phyloP scores from a whole-genome alignment of 2,888 invertebrate species.

The Melinopterus prodromus region DNA sequence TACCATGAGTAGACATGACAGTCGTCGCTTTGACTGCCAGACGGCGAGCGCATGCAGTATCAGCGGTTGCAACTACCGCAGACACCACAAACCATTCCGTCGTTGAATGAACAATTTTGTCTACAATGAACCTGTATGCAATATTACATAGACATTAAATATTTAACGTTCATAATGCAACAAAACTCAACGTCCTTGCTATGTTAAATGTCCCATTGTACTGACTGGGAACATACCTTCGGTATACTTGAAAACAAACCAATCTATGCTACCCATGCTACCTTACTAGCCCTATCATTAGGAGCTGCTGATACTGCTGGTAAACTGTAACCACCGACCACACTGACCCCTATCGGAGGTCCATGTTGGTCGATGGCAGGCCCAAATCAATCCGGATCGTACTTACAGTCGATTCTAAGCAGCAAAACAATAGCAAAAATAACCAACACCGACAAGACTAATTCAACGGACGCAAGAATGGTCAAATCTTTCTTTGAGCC shows the following conservation, averaged over 20 bases:
- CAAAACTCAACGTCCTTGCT: too few species aligned
- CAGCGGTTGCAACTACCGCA: too few species aligned
- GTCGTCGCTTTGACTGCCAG: too few species aligned
- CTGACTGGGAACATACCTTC: too few species aligned
- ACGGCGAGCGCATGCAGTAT: too few species aligned
- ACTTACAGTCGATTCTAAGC: conserved; percentile 64
- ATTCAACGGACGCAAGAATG: conserved; percentile 64
- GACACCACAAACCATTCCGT: too few species aligned
- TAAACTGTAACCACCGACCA: conserved; percentile 53
- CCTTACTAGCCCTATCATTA: conserved; percentile 64
- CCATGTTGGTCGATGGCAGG: conserved; percentile 61
- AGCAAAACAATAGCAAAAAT: conserved; percentile 64
- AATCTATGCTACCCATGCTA: conserved; percentile 67
- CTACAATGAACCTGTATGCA: too few species aligned
- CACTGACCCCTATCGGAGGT: conserved; percentile 53
- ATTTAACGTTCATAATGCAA: too few species aligned
- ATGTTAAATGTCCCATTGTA: too few species aligned
- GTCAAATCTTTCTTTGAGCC: conserved; percentile 49
- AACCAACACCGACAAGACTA: conserved; percentile 63
- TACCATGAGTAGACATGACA: too few species aligned
- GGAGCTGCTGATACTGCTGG: conserved; percentile 53
- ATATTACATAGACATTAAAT: too few species aligned
- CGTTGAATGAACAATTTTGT: too few species aligned
- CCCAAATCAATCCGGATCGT: conserved; percentile 59
- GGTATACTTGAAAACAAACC: not conserved